Evolutionary conservation across 1,140 invertebrate species (phyloP).

Genomic region (Drosophila baimaii): DNA sequence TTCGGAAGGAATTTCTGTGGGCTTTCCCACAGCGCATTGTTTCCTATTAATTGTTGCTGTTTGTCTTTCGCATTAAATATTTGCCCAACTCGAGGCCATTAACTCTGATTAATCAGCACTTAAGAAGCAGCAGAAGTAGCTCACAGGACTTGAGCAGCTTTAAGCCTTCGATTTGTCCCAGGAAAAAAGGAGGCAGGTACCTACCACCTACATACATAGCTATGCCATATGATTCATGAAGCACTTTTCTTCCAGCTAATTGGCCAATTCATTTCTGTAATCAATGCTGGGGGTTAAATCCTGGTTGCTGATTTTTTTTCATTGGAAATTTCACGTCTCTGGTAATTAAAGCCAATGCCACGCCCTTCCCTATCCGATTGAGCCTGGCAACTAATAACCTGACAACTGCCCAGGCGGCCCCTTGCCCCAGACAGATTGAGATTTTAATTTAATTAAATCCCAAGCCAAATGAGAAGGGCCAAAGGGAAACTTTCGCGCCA

Average conservation of each 20-base stretch:
- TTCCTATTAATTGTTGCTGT: slow-evolving; percentile 64
- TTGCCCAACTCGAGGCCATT: slow-evolving; percentile 45
- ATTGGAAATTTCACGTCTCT: neutral
- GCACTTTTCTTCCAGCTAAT: slow-evolving; percentile 31
- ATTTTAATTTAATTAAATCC: slow-evolving; percentile 62
- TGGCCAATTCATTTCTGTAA: slow-evolving; percentile 34
- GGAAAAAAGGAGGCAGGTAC: slow-evolving; percentile 12
- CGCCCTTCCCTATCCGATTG: neutral
- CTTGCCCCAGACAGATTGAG: slow-evolving; percentile 36
- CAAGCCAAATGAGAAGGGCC: slow-evolving; percentile 25
- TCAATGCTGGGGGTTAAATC: slow-evolving; percentile 5
- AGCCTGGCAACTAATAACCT: slow-evolving; percentile 60
- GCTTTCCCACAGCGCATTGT: slow-evolving; percentile 30
- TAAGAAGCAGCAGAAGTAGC: slow-evolving; percentile 32
- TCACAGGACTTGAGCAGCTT: slow-evolving; percentile 25
- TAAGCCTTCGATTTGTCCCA: slow-evolving; percentile 29
- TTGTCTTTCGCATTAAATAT: slow-evolving; percentile 44
- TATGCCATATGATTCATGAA: slow-evolving; percentile 24
- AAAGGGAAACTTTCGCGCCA: slow-evolving; percentile 32
- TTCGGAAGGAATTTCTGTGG: slow-evolving; percentile 38
- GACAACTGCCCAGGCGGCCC: slow-evolving; percentile 47
- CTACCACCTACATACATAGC: neutral
- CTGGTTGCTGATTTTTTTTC: slow-evolving; percentile 16
- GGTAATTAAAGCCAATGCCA: slow-evolving; percentile 28
- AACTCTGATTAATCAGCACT: slow-evolving; percentile 74